phyloP scores from a whole-genome alignment of 1,140 invertebrate genomes.

The Drosophila nigrodunni region DNA sequence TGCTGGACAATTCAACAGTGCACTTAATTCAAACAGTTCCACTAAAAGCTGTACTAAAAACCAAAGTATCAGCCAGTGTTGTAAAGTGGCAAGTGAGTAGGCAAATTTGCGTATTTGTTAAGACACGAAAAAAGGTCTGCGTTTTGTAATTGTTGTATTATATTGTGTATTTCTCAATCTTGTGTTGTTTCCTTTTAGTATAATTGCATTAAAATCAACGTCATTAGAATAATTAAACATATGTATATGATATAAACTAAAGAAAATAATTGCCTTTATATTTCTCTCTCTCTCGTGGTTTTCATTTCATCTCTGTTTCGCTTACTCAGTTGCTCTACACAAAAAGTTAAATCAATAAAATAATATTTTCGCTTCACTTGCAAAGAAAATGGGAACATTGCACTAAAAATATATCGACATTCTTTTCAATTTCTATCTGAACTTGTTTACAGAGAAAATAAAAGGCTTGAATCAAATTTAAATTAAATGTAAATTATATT shows the following conservation, averaged over 20 bases:
- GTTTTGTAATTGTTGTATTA: slow-evolving; percentile 71
- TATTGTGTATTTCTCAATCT: slow-evolving; percentile 77
- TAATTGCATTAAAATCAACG: slow-evolving; percentile 80
- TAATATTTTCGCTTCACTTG: slow-evolving; percentile 58
- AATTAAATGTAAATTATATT: slow-evolving; percentile 32
- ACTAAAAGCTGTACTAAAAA: background rate
- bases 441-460: slow-evolving; percentile 40
- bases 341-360: slow-evolving; percentile 69
- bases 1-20: background rate
- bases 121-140: slow-evolving; percentile 60
- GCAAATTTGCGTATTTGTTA: background rate
- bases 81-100: slow-evolving; percentile 7
- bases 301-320: slow-evolving; percentile 30
- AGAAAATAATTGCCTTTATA: slow-evolving; percentile 46
- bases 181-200: slow-evolving; percentile 74
- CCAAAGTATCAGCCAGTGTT: slow-evolving; percentile 1
- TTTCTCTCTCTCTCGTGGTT: slow-evolving; percentile 27
- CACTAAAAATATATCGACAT: slow-evolving; percentile 82
- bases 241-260: slow-evolving; percentile 68
- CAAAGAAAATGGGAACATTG: slow-evolving; percentile 48
- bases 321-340: slow-evolving; percentile 20
- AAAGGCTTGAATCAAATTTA: slow-evolving; percentile 45
- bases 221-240: slow-evolving; percentile 74
- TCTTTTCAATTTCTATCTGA: slow-evolving; percentile 59
- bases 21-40: slow-evolving; percentile 1